Conservation (phyloP, 2,113 vertebrate species). For the Aldabrachelys gigantea region DNA sequence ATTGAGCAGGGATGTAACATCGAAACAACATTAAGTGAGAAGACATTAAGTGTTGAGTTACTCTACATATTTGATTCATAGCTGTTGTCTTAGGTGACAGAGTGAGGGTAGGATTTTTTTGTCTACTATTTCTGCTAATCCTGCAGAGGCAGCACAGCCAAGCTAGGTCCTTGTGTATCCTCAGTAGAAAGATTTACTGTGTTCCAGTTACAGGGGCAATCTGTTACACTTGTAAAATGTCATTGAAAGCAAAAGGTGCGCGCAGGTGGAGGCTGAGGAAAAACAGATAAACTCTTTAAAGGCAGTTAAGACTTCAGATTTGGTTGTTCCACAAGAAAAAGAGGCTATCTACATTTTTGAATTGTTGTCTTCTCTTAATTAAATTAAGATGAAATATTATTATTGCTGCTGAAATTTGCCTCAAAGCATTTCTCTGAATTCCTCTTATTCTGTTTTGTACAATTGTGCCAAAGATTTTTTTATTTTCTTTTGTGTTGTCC, state of each 20-base stretch:
- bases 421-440: neutral
- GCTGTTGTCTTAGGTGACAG: neutral
- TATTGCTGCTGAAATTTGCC: accelerated
- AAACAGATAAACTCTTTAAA: accelerated
- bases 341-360: accelerated
- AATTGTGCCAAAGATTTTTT: neutral
- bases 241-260: neutral
- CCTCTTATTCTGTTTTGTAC: neutral
- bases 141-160: neutral
- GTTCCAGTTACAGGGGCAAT: accelerated
- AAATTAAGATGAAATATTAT: neutral
- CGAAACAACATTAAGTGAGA: no score
- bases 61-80: neutral
- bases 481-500: neutral
- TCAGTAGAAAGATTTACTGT: neutral
- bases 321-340: accelerated
- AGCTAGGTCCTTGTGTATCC: accelerated
- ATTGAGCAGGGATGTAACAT: no score
- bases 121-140: neutral
- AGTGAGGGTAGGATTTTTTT: accelerated
- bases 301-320: accelerated
- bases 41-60: no score
- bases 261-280: neutral
- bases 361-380: accelerated
- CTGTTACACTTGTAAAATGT: accelerated